Base-by-base conservation (phyloP, 2,888 invertebrate genomes). In the Camponotus fellah region DNA sequence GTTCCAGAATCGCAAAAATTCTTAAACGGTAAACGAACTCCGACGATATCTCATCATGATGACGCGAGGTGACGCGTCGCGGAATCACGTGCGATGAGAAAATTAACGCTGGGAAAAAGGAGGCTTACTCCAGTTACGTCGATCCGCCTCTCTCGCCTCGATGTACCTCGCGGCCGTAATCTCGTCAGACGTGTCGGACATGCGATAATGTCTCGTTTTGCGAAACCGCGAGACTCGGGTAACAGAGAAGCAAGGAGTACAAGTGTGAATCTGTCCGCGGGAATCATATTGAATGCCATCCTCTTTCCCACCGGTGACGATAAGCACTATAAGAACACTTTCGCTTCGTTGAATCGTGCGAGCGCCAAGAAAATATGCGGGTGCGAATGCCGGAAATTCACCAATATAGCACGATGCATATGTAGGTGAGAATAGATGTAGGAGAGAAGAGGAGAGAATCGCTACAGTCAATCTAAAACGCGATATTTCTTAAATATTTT, bases 121-220 rank as follows among this genome's bases (percentile, higher is more conserved):
- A 60, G 74, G 60, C 82, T 75, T 75, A 66, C 84, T 85, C 87
- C 85, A 62, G 81, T 90, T 90, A 87, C 90, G 83, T 85, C 71
- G 83, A 85, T 81, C 72, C 76, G 58, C 82, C 12, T 69, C 87
- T 90, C 89, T 87, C 89, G 86, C 85, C 85, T 3, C 0, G 87
- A 85, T 86, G 83, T 83, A 82, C 82, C 71, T 66, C 40, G 46
- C 83, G 40, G 79, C 17, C 53, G 89, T 90, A 89, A 89, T 89
- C 86, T 86, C 85, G 84, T 90, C 91, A 89, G 87, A 85, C 87
- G 87, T 79, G 89, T 89, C 91, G 80, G 79, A 84, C 89, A 82
- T 85, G 86, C 87, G 86, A 62, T 74, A 76, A 62, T n/a, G 87
- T 71, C 68, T 83, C 65, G 69, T 79, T 69, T 82, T 74, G 86